A percentile compares a stretch with the other conserved stretches of the same genome.
phyloP scores from a whole-genome alignment of 1,140 invertebrate genomes.

The Lasaia peninsularis region DNA sequence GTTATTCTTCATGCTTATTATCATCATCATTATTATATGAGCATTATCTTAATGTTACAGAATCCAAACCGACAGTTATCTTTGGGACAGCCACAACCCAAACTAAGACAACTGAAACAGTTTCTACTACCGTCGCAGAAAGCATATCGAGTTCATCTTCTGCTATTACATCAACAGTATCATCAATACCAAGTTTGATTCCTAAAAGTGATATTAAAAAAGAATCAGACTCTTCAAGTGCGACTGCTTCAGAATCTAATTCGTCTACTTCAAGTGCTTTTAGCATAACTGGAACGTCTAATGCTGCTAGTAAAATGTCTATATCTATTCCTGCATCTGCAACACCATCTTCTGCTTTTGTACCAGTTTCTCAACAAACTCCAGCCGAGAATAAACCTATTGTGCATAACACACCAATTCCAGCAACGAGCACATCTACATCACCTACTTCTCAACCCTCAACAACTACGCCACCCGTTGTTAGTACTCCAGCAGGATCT shows the following conservation, averaged over 20 bases:
- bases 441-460: conserved; percentile 22
- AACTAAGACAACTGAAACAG: not conserved
- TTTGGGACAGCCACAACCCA: not conserved
- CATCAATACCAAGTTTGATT: not conserved
- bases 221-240: not conserved
- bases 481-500: conserved; percentile 25
- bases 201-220: not conserved
- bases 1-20: not conserved
- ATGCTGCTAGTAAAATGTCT: not conserved
- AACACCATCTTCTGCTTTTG: conserved; percentile 18
- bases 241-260: not conserved
- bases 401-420: not conserved
- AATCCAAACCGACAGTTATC: not conserved
- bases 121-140: not conserved
- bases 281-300: conserved; percentile 13
- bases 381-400: conserved; percentile 1
- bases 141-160: not conserved
- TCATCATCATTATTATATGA: too few relatives aligned
- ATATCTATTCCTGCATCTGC: conserved; percentile 3
- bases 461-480: conserved; percentile 19
- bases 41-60: not conserved
- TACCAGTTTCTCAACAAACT: conserved; percentile 11
- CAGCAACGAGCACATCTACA: conserved; percentile 11
- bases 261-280: conserved; percentile 5
- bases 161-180: not conserved